phyloP scores from a whole-genome alignment of 2,888 invertebrate species.

The Clivina fossor region DNA sequence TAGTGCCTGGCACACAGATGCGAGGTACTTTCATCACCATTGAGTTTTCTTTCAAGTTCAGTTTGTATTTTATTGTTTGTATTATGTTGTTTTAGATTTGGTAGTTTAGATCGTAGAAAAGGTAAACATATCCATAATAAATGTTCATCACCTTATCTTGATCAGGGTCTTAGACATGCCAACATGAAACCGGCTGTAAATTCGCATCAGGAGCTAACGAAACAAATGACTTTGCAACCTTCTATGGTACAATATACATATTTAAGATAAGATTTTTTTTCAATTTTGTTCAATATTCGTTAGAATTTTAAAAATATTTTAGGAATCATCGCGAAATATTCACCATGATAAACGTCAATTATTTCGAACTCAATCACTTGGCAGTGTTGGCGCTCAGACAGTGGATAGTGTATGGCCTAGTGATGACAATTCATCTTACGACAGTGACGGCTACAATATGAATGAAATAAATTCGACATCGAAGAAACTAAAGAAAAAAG shows the following conservation, averaged over 20 bases:
- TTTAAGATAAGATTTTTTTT: background rate
- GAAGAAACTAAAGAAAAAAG: slow-evolving; percentile 52
- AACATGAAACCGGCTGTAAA: slow-evolving; percentile 12
- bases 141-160: slow-evolving; percentile 48
- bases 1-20: slow-evolving; percentile 50
- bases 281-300: background rate
- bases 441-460: slow-evolving; percentile 50
- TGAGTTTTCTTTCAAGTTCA: background rate
- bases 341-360: slow-evolving; percentile 52
- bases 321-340: too few relatives aligned
- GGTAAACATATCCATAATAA: slow-evolving; percentile 50
- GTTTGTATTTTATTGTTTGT: slow-evolving; percentile 3
- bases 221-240: slow-evolving; percentile 5
- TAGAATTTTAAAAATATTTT: background rate
- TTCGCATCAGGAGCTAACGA: slow-evolving; percentile 13
- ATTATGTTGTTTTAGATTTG: slow-evolving; percentile 60
- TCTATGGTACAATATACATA: too few relatives aligned
- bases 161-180: slow-evolving; percentile 46
- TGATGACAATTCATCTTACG: slow-evolving; percentile 53
- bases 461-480: slow-evolving; percentile 45
- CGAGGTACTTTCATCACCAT: slow-evolving; percentile 43
- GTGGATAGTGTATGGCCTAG: slow-evolving; percentile 51
- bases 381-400: slow-evolving; percentile 58
- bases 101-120: slow-evolving; percentile 63
- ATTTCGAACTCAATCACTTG: slow-evolving; percentile 61